Percentiles rank a stretch among this genome's conserved stretches.
Conservation (phyloP, 2,113 vertebrate species). For the Hippotragus niger region DNA sequence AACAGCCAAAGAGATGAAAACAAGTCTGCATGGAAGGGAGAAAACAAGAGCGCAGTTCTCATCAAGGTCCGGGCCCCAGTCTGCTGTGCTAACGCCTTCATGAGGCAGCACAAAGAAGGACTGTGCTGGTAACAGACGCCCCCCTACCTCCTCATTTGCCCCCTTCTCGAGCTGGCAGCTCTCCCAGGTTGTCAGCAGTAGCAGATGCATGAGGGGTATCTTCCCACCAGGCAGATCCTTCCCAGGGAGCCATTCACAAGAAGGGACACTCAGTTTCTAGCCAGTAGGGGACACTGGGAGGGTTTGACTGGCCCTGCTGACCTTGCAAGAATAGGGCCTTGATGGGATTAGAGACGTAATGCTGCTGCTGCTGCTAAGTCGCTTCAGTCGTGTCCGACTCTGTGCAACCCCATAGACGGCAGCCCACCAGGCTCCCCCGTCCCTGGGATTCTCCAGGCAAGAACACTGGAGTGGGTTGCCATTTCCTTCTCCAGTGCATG, state of each 20-base stretch:
- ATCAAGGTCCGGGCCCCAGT: background rate
- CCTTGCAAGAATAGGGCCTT: background rate
- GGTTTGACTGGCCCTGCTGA: background rate
- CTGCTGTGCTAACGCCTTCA: background rate
- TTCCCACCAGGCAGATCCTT: background rate
- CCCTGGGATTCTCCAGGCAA: too few relatives aligned
- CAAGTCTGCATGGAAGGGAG: background rate
- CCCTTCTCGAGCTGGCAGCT: background rate
- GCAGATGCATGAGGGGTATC: background rate
- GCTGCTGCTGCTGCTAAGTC: too few relatives aligned
- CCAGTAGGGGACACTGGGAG: background rate
- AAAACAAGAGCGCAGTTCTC: background rate
- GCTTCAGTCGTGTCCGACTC: too few relatives aligned
- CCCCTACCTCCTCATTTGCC: background rate
- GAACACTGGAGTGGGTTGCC: too few relatives aligned
- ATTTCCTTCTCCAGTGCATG: too few relatives aligned
- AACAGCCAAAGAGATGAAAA: background rate
- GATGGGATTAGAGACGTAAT: background rate
- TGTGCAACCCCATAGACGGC: too few relatives aligned
- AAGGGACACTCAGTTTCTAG: background rate
- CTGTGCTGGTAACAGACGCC: background rate
- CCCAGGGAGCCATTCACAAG: background rate
- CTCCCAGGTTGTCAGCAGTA: background rate
- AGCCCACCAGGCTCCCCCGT: fast-evolving
- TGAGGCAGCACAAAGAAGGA: background rate